phyloP scores from a whole-genome alignment of 2,797 vertebrate genomes.

The Pachyuromys duprasi region DNA sequence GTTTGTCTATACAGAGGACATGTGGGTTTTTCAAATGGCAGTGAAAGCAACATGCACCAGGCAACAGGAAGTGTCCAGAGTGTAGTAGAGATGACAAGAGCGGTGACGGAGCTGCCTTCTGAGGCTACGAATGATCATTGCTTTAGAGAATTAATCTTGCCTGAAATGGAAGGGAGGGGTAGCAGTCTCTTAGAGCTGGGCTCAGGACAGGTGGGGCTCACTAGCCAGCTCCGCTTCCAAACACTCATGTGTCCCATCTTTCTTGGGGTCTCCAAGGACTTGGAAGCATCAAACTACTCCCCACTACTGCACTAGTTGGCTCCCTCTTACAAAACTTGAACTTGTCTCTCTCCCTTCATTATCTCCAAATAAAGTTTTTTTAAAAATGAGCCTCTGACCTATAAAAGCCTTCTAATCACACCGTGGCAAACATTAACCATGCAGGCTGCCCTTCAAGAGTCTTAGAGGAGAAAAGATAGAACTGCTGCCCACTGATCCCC shows the following conservation, averaged over 20 bases:
- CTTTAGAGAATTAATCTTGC: background rate
- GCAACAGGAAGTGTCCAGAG: background rate
- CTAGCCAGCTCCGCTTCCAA: background rate
- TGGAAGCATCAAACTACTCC: background rate
- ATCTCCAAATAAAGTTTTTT: background rate
- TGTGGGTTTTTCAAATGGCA: slow-evolving; percentile 33
- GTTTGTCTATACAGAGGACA: slow-evolving; percentile 50
- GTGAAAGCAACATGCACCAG: background rate
- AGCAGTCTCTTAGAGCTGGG: background rate
- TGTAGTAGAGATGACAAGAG: background rate
- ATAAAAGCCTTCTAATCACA: background rate
- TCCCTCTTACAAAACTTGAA: background rate
- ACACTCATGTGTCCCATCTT: background rate
- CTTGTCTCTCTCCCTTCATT: background rate
- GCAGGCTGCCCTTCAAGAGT: background rate
- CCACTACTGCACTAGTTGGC: background rate
- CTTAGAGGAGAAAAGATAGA: background rate
- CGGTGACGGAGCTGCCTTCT: background rate
- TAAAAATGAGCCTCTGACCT: background rate
- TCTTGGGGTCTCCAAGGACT: background rate
- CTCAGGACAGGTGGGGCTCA: background rate
- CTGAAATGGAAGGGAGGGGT: background rate
- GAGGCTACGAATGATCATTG: background rate
- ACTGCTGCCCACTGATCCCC: background rate
- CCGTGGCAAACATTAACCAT: background rate